A percentile compares a stretch with the other conserved stretches of the same genome.
Conservation (phyloP, 2,888 invertebrate genomes). For the Acleris cristana region DNA sequence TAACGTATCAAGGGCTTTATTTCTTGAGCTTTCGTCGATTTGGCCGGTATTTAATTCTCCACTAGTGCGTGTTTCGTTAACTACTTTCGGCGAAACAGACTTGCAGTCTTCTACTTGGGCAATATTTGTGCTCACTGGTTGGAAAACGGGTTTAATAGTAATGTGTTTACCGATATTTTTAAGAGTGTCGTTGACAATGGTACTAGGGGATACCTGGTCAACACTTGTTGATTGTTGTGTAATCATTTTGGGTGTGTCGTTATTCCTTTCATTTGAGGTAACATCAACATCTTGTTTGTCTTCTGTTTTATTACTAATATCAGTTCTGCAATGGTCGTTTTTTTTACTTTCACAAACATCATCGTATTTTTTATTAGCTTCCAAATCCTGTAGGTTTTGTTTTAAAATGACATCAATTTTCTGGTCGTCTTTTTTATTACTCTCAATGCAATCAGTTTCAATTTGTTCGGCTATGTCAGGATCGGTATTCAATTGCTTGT, state of each 20-base stretch:
- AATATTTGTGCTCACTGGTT: slow-evolving; percentile 41
- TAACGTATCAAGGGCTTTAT: slow-evolving; percentile 30
- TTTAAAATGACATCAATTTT: background rate
- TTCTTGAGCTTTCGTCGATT: background rate
- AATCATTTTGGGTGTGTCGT: background rate
- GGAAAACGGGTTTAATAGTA: slow-evolving; percentile 61
- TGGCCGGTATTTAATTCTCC: background rate
- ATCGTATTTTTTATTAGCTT: background rate
- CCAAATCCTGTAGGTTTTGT: background rate
- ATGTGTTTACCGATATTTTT: slow-evolving; percentile 65
- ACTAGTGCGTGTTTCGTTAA: slow-evolving; percentile 1
- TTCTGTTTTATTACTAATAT: slow-evolving; percentile 12
- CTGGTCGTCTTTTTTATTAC: slow-evolving; percentile 4
- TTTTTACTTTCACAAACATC: background rate
- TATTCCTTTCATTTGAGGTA: slow-evolving; percentile 6
- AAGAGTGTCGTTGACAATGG: slow-evolving; percentile 53
- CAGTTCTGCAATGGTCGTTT: too few relatives aligned
- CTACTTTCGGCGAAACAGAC: slow-evolving; percentile 31
- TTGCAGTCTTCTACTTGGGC: slow-evolving; percentile 27
- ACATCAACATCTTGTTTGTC: slow-evolving; percentile 12
- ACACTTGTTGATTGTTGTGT: background rate
- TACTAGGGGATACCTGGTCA: slow-evolving; percentile 6
- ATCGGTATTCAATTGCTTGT: slow-evolving; percentile 11
- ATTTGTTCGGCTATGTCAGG: background rate
- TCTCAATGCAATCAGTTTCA: slow-evolving; percentile 26